A percentile compares a stretch with the other conserved stretches of the same genome.
phyloP scores from a whole-genome alignment of 2,113 vertebrate genomes.

The Protomyctophum bolini region DNA sequence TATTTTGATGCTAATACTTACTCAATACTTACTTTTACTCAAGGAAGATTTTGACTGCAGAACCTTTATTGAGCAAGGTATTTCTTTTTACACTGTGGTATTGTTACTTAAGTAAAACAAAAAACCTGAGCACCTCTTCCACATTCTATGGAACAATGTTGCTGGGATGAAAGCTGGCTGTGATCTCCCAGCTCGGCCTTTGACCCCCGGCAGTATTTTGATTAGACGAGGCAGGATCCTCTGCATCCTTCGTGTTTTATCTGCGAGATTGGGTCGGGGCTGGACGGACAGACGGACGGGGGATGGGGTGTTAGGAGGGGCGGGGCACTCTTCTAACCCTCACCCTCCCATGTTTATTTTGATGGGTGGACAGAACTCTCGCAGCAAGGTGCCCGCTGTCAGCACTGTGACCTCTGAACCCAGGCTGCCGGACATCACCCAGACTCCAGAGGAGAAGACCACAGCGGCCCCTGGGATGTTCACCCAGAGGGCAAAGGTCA shows the following conservation, averaged over 20 bases:
- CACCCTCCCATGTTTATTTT: conserved; percentile 74
- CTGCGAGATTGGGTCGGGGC: conserved; percentile 52
- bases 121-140: no score
- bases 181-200: conserved; percentile 67
- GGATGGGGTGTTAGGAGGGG: conserved; percentile 49
- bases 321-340: conserved; percentile 26
- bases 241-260: conserved; percentile 61
- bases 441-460: conserved; percentile 57
- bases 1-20: no score
- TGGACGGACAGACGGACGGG: conserved; percentile 2
- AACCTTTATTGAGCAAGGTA: no score
- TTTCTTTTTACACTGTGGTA: no score
- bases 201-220: conserved; percentile 74
- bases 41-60: no score
- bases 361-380: conserved; percentile 68
- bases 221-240: conserved; percentile 65
- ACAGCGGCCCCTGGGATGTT: conserved; percentile 60
- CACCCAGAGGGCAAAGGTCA: conserved; percentile 67
- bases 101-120: no score
- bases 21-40: no score
- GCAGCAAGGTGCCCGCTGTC: conserved; percentile 82
- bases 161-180: conserved; percentile 69
- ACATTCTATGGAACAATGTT: conserved; percentile 20
- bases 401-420: conserved; percentile 76
- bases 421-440: conserved; percentile 55